Evolutionary conservation across 1,140 invertebrate species (phyloP).

Genomic region (Pogonognathellus flavescens): DNA sequence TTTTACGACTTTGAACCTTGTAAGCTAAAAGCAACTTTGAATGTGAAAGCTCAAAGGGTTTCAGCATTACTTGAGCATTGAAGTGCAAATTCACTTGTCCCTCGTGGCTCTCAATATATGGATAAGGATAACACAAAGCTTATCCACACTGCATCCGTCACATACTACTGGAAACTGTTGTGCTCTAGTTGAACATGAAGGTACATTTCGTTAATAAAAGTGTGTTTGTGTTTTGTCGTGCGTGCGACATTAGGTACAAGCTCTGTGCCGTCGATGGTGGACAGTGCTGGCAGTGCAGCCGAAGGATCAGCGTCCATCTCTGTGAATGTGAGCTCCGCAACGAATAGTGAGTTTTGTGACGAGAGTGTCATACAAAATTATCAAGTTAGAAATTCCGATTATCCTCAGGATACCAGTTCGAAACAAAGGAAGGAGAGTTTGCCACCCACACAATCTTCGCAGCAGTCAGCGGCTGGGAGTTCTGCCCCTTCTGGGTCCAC

Average conservation of each 20-base stretch:
- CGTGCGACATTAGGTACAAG: conserved; percentile 21
- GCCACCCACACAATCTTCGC: conserved; percentile 15
- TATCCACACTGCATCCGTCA: too few species aligned
- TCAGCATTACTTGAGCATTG: too few species aligned
- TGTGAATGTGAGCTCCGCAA: conserved; percentile 44
- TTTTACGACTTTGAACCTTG: too few species aligned
- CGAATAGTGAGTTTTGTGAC: conserved; percentile 57
- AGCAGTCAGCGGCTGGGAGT: background rate
- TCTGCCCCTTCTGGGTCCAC: conserved; percentile 1
- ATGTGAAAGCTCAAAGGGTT: too few species aligned
- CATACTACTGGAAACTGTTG: too few species aligned
- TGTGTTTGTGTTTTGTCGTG: too few species aligned
- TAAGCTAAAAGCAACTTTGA: too few species aligned
- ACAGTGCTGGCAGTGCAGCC: conserved; percentile 46
- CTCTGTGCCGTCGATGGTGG: conserved; percentile 57
- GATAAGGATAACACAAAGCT: too few species aligned
- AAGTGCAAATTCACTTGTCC: too few species aligned
- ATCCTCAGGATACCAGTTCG: conserved; percentile 42
- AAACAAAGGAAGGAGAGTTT: conserved; percentile 27
- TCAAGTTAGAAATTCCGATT: conserved; percentile 34
- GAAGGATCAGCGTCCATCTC: conserved; percentile 60
- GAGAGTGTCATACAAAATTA: conserved; percentile 31
- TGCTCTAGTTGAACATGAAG: too few species aligned
- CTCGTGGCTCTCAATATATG: too few species aligned
- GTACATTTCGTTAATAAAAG: too few species aligned